A percentile compares a stretch with the other conserved stretches of the same genome.
These are phyloP conservation scores for Diacarnus erythraeanus DNA, from an alignment of 37 sponge, comb jelly and placozoan species.

Conservation along the genomic window DNA sequence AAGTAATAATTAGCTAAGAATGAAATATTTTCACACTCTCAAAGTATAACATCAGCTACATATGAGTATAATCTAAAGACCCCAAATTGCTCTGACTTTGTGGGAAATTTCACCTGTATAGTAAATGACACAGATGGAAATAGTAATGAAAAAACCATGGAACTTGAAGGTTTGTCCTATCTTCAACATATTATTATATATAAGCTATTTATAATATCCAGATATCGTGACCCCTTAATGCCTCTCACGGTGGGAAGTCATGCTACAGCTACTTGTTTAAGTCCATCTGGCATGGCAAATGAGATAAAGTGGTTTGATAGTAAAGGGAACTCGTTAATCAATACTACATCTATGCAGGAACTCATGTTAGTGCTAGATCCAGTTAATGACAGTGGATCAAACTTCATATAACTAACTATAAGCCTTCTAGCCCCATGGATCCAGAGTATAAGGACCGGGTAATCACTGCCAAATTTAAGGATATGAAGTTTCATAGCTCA, in stretches of 20 bases:
- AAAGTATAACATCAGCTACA: not conserved
- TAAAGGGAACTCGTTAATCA: not conserved
- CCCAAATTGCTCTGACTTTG: not conserved
- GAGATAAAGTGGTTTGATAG: slow-evolving; percentile 7
- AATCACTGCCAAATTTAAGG: not conserved
- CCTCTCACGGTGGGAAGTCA: too few species aligned
- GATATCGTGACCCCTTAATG: slow-evolving; percentile 10
- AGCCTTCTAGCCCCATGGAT: not conserved
- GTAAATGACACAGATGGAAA: not conserved
- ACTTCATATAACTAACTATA: slow-evolving; percentile 9
- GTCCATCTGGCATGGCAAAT: too few species aligned
- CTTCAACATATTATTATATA: too few species aligned
- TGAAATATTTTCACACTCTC: not conserved
- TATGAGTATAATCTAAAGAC: slow-evolving; percentile 2
- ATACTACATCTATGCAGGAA: not conserved
- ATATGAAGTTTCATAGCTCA: too few species aligned
- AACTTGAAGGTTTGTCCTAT: slow-evolving; percentile 14
- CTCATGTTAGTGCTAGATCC: not conserved
- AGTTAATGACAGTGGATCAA: slow-evolving; percentile 12
- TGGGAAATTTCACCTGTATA: slow-evolving; percentile 10
- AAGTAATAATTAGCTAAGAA: not conserved
- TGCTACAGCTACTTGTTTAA: too few species aligned
- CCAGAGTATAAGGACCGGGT: not conserved
- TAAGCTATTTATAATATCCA: too few species aligned
- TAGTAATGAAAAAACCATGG: not conserved